These are phyloP conservation scores for Lottia gigantea DNA, from an alignment of 2,888 invertebrate genomes.

Conservation along the genomic window DNA sequence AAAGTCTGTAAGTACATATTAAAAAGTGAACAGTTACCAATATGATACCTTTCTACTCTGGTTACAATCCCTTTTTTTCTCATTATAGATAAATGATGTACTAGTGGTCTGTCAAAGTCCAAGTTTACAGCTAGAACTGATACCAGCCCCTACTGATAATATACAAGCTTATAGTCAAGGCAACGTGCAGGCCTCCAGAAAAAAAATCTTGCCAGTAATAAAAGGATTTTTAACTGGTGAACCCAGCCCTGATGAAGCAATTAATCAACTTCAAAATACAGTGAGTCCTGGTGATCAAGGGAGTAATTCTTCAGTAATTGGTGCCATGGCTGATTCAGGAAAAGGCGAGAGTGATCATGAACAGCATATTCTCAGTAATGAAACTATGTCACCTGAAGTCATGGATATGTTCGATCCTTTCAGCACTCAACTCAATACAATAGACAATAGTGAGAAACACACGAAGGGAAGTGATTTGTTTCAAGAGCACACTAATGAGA, in stretches of 20 bases:
- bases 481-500: not conserved
- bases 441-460: not conserved
- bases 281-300: not conserved
- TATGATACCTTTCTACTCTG: not conserved
- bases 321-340: constrained; percentile 5
- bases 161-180: constrained; percentile 55
- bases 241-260: constrained; percentile 24
- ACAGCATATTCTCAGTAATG: not conserved
- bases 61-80: constrained; percentile 8
- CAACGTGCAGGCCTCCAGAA: constrained; percentile 61
- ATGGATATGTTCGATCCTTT: constrained; percentile 5
- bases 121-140: constrained; percentile 47
- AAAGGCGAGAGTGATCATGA: constrained; percentile 12
- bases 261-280: not conserved
- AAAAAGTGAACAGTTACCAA: too few species aligned
- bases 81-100: constrained; percentile 53
- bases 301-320: not conserved
- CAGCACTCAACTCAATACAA: not conserved
- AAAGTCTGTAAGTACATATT: too few species aligned
- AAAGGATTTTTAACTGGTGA: constrained; percentile 43
- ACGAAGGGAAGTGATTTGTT: not conserved
- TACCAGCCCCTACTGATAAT: constrained; percentile 25
- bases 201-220: constrained; percentile 62
- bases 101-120: constrained; percentile 43
- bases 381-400: not conserved